These are phyloP conservation scores for Nemotelus pantherinus DNA, from an alignment of 2,888 invertebrate genomes.

Conservation along the genomic window DNA sequence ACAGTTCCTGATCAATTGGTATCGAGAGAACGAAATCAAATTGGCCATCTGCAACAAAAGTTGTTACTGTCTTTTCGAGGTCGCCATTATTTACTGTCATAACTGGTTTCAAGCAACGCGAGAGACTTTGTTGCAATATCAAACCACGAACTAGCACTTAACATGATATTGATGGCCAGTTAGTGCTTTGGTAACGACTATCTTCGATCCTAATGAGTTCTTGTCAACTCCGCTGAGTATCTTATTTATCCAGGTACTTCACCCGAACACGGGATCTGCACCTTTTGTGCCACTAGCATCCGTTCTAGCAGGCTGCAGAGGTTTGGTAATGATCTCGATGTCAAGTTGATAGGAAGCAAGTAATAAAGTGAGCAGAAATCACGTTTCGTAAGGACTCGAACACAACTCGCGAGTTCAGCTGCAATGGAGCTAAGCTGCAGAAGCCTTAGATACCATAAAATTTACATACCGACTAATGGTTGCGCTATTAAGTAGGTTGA, in stretches of 20 bases:
- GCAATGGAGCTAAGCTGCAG: background rate
- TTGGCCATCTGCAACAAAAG: background rate
- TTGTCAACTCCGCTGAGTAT: slow-evolving; percentile 33
- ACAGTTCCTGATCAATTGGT: background rate
- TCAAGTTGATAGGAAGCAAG: slow-evolving; percentile 42
- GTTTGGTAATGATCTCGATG: slow-evolving; percentile 37
- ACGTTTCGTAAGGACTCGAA: slow-evolving; percentile 41
- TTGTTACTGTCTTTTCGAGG: slow-evolving; percentile 33
- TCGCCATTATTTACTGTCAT: slow-evolving; percentile 43
- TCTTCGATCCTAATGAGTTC: slow-evolving; percentile 43
- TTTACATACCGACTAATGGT: slow-evolving; percentile 40
- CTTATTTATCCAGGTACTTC: slow-evolving; percentile 7
- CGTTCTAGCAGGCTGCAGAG: slow-evolving; percentile 18
- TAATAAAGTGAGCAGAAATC: slow-evolving; percentile 37
- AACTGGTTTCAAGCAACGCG: slow-evolving; percentile 31
- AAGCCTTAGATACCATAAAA: slow-evolving; percentile 25
- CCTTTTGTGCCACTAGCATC: slow-evolving; percentile 9
- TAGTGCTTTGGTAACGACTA: slow-evolving; percentile 22
- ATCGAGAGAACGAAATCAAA: background rate
- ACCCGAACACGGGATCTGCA: background rate
- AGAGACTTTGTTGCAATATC: slow-evolving; percentile 38
- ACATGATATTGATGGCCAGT: slow-evolving; percentile 29
- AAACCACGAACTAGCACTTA: slow-evolving; percentile 39
- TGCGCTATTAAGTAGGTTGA: slow-evolving; percentile 35
- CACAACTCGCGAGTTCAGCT: background rate